These are phyloP conservation scores for Hydrolagus colliei DNA, from an alignment of 2,797 vertebrate genomes.

Conservation along the genomic window DNA sequence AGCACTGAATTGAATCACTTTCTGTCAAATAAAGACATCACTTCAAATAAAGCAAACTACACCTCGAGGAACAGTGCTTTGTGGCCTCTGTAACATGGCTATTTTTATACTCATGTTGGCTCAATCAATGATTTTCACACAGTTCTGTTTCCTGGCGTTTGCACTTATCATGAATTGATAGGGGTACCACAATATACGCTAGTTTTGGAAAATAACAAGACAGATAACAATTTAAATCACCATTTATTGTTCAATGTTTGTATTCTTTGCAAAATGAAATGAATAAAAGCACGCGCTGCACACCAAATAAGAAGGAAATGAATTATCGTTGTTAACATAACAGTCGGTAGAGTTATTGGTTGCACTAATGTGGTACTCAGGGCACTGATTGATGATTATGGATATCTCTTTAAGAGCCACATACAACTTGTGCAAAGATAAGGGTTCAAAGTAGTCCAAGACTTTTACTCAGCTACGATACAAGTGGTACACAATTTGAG, in stretches of 20 bases:
- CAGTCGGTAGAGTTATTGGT: neutral
- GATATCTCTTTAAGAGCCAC: constrained; percentile 41
- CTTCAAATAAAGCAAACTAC: neutral
- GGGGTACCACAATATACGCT: neutral
- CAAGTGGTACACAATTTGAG: constrained; percentile 61
- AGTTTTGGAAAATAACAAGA: neutral
- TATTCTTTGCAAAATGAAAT: constrained; percentile 8
- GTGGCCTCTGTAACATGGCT: neutral
- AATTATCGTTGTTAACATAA: neutral
- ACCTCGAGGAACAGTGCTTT: neutral
- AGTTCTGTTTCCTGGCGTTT: neutral
- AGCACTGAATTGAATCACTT: neutral
- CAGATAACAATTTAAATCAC: constrained; percentile 23
- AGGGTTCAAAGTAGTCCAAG: constrained; percentile 76
- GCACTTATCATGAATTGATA: neutral
- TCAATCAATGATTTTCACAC: neutral
- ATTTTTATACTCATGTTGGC: constrained; percentile 22
- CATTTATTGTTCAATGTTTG: neutral
- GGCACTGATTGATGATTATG: constrained; percentile 37
- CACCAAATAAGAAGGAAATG: neutral
- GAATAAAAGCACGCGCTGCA: neutral
- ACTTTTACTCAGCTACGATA: constrained; percentile 70
- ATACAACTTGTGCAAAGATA: constrained; percentile 60
- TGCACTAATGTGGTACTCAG: neutral
- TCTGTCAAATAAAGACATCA: constrained; percentile 2